phyloP scores from a whole-genome alignment of 2,797 vertebrate species.

The Furcifer pardalis region DNA sequence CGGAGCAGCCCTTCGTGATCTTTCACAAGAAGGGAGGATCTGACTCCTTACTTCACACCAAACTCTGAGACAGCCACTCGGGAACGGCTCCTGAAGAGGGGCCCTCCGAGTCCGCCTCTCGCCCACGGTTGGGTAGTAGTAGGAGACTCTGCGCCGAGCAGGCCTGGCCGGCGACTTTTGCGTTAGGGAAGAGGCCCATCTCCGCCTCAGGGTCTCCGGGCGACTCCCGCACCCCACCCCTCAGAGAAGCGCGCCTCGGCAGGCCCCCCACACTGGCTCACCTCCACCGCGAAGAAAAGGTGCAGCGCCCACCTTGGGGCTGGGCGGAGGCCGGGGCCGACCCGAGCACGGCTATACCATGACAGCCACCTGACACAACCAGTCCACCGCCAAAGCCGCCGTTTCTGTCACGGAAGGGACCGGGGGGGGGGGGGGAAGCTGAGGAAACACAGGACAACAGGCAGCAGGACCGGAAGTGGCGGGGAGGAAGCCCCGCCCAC shows the following conservation, averaged over 20 bases:
- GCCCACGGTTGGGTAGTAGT: no score
- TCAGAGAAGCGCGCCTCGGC: background rate
- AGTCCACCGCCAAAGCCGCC: background rate
- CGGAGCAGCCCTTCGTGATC: background rate
- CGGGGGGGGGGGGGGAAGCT: background rate
- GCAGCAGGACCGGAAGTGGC: conserved; percentile 19
- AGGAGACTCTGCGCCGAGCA: background rate
- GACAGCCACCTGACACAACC: background rate
- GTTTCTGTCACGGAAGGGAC: background rate
- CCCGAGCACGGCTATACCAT: conserved; percentile 16
- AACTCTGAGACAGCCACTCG: background rate
- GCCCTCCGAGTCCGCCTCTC: no score
- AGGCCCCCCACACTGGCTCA: conserved; percentile 8
- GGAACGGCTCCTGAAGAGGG: background rate
- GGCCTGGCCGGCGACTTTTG: background rate
- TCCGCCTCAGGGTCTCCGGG: background rate
- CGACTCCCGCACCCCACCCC: background rate
- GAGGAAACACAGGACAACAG: background rate
- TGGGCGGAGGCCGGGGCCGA: background rate
- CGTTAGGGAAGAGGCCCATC: background rate
- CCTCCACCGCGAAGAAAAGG: conserved; percentile 5
- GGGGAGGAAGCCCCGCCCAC: conserved; percentile 24
- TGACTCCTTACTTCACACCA: background rate
- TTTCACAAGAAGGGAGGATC: no score
- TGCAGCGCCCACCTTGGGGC: background rate